A percentile compares a stretch with the other conserved stretches of the same genome.
Conservation (phyloP, 2,888 invertebrate genomes). For the Dasypolia templi region DNA sequence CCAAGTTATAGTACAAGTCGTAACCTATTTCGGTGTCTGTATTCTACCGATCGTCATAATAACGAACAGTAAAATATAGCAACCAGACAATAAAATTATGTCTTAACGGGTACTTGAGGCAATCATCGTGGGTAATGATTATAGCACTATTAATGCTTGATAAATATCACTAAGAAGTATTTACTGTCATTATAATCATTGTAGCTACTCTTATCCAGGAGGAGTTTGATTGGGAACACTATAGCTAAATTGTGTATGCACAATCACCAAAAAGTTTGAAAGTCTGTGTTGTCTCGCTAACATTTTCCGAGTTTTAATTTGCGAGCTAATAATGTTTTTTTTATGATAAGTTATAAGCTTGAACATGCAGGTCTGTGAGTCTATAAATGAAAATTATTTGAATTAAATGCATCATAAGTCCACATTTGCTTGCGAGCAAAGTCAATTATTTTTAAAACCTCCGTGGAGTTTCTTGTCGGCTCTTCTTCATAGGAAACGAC, state of each 20-base stretch:
- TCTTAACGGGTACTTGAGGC: conserved; percentile 15
- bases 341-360: background rate
- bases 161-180: conserved; percentile 29
- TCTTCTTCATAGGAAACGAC: too few relatives aligned
- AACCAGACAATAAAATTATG: conserved; percentile 1
- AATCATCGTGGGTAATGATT: conserved; percentile 48
- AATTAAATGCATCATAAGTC: background rate
- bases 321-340: background rate
- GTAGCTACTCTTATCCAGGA: background rate
- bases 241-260: background rate
- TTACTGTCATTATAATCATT: conserved; percentile 2
- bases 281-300: too few relatives aligned
- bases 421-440: too few relatives aligned
- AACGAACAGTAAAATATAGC: conserved; percentile 6
- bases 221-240: conserved; percentile 11
- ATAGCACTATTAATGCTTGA: conserved; percentile 33
- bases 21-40: background rate
- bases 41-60: background rate
- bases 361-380: background rate
- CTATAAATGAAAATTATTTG: background rate
- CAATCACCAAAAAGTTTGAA: background rate
- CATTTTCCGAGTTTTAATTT: too few relatives aligned
- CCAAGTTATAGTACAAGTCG: too few relatives aligned
- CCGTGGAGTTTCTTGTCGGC: too few relatives aligned
- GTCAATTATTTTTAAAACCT: too few relatives aligned